Evolutionary conservation across 1,140 invertebrate species (phyloP).

Genomic region (Macrocentrus cingulum): DNA sequence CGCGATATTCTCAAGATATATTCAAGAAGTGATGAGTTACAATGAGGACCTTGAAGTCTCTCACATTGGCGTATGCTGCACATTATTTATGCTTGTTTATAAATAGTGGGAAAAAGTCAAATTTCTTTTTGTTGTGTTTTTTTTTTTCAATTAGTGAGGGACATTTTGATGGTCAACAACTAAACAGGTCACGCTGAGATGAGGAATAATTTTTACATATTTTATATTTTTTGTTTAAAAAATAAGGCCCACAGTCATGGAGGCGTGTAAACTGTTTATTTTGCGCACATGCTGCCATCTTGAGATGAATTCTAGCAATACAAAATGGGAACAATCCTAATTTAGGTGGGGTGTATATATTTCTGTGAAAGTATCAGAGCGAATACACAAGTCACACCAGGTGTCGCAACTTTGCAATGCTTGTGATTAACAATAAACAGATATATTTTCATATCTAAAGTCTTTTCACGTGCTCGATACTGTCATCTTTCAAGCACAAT

Average conservation of each 20-base stretch:
- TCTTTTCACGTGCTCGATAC: constrained; percentile 24
- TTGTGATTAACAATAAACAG: constrained; percentile 15
- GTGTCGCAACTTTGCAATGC: constrained; percentile 42
- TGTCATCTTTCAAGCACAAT: constrained; percentile 6
- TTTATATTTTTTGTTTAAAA: too few species aligned
- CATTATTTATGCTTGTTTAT: too few species aligned
- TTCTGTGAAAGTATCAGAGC: background rate
- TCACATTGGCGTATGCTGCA: too few species aligned
- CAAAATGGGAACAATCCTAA: background rate
- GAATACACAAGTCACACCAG: constrained; percentile 36
- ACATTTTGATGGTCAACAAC: background rate
- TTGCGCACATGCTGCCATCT: background rate
- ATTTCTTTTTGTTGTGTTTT: background rate
- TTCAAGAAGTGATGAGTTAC: too few species aligned
- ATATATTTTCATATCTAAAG: background rate
- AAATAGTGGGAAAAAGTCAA: too few species aligned
- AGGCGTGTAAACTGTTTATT: too few species aligned
- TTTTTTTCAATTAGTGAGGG: background rate
- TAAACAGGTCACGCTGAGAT: too few species aligned
- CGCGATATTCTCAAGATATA: too few species aligned
- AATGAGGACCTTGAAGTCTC: too few species aligned
- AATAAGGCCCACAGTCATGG: too few species aligned
- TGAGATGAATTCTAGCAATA: background rate
- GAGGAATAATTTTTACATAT: too few species aligned
- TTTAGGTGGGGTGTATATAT: background rate